These are phyloP conservation scores for Rhabditoides inermis DNA, from an alignment of 2,888 invertebrate genomes.

Conservation along the genomic window DNA sequence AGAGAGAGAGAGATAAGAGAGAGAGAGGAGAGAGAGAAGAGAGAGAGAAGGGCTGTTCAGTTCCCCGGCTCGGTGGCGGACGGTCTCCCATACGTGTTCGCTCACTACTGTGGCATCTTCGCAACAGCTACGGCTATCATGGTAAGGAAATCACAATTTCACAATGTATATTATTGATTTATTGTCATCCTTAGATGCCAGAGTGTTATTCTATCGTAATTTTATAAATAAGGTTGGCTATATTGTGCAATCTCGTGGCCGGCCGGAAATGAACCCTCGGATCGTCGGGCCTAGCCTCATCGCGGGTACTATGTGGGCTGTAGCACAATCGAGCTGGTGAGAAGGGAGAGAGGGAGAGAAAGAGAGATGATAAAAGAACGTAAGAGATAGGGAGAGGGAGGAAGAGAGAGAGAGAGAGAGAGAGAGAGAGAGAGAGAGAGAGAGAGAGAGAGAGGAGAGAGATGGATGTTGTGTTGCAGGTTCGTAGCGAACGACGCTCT, in stretches of 20 bases:
- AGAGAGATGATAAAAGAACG: background rate
- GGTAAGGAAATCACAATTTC: background rate
- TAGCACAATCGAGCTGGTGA: conserved; percentile 54
- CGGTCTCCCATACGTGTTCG: conserved; percentile 55
- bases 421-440: too few species aligned
- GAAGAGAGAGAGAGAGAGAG: too few species aligned
- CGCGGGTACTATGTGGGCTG: conserved; percentile 57
- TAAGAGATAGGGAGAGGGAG: too few species aligned
- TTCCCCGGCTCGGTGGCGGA: conserved; percentile 31
- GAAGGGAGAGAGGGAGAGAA: too few species aligned
- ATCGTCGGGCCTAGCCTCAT: conserved; percentile 39
- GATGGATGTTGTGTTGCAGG: too few species aligned
- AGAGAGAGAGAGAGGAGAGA: background rate
- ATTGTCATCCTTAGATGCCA: too few species aligned
- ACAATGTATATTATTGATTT: background rate
- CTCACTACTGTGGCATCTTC: conserved; percentile 54
- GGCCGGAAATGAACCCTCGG: conserved; percentile 52
- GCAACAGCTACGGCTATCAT: background rate
- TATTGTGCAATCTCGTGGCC: too few species aligned
- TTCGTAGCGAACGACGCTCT: conserved; percentile 57
- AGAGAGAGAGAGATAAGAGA: too few species aligned
- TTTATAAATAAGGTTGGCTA: too few species aligned
- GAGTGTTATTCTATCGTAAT: too few species aligned
- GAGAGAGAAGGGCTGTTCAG: too few species aligned
- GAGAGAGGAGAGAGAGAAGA: too few species aligned